Conservation (phyloP, 2,113 vertebrate species). For the Eclectus roratus region DNA sequence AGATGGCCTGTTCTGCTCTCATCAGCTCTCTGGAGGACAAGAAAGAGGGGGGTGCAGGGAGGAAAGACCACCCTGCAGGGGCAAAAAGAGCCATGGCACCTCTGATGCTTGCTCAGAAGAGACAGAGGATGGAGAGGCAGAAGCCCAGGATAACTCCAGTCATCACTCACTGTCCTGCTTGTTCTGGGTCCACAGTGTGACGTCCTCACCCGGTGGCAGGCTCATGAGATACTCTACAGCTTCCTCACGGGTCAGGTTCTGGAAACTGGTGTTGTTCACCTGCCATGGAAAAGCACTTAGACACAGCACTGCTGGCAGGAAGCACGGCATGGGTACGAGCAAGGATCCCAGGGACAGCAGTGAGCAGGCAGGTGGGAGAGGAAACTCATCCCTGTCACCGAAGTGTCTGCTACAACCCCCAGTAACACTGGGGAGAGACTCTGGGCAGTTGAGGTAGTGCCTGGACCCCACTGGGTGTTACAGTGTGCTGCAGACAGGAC, state of each 20-base stretch:
- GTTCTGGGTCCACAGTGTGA: constrained; percentile 81
- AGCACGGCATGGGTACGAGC: rapidly evolving
- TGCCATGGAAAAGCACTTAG: constrained; percentile 16
- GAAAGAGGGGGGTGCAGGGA: not conserved
- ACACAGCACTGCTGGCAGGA: rapidly evolving
- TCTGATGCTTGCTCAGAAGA: not conserved
- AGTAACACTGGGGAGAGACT: not conserved
- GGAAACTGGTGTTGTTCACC: constrained; percentile 86
- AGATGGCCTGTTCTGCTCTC: not conserved
- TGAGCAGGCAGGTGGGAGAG: not conserved
- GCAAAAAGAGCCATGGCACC: not conserved
- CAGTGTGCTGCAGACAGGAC: not conserved
- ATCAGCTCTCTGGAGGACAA: not conserved
- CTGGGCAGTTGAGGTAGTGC: not conserved
- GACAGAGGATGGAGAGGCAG: not conserved
- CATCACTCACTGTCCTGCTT: constrained; percentile 90
- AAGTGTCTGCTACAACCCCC: not conserved
- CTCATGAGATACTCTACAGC: constrained; percentile 86
- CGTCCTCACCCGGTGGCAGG: constrained; percentile 74
- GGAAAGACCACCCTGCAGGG: not conserved
- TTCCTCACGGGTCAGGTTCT: constrained; percentile 89
- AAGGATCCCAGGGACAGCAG: not conserved
- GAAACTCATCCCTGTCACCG: not conserved
- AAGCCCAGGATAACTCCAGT: not conserved
- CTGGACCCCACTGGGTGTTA: not conserved